Percentiles rank a stretch among this genome's conserved stretches.
phyloP scores from a whole-genome alignment of 2,888 invertebrate species.

The Epinotia demarniana region DNA sequence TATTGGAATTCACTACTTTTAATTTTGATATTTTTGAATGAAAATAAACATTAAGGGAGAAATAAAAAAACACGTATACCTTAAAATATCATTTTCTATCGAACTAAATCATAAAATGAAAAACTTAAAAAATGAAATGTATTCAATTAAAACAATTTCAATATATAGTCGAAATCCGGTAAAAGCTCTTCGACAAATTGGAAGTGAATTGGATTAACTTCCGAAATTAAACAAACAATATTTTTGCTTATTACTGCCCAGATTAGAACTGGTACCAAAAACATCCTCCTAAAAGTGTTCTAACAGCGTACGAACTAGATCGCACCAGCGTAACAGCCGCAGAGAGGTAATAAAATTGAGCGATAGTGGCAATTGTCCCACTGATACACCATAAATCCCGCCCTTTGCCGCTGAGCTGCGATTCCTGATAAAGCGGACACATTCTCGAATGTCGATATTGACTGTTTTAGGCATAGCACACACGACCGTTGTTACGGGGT shows the following conservation, averaged over 20 bases:
- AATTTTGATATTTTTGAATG: too few relatives aligned
- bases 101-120: too few relatives aligned
- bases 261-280: not conserved
- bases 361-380: slow-evolving; percentile 59
- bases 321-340: slow-evolving; percentile 42
- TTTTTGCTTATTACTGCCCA: not conserved
- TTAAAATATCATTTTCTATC: too few relatives aligned
- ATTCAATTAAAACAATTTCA: too few relatives aligned
- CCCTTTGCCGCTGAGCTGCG: slow-evolving; percentile 11
- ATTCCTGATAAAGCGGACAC: slow-evolving; percentile 21
- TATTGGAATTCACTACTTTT: too few relatives aligned
- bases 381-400: slow-evolving; percentile 56
- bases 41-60: too few relatives aligned
- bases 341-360: slow-evolving; percentile 59
- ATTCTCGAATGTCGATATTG: slow-evolving; percentile 5
- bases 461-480: slow-evolving; percentile 4
- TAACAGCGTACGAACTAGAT: slow-evolving; percentile 14
- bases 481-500: not conserved
- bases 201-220: not conserved
- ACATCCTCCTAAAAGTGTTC: not conserved
- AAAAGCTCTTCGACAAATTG: not conserved
- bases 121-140: too few relatives aligned
- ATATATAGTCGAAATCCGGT: too few relatives aligned
- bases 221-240: not conserved
- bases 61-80: too few relatives aligned